Evolutionary conservation across 2,113 vertebrate genomes (phyloP).

Genomic region (Rhabdornis inornatus): DNA sequence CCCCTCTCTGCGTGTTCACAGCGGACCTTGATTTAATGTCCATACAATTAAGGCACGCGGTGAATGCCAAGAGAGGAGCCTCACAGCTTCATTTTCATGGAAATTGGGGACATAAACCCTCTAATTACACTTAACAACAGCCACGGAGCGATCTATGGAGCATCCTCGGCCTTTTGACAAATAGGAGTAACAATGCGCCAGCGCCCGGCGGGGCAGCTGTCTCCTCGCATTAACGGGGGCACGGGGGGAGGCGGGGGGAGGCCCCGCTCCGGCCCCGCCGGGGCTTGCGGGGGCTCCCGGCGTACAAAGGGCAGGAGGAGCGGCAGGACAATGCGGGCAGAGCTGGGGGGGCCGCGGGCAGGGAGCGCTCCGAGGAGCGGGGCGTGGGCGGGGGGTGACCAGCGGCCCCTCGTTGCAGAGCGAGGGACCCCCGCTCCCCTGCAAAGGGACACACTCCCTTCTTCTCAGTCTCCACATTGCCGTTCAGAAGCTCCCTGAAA

Average conservation of each 20-base stretch:
- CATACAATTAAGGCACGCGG: slow-evolving; percentile 99
- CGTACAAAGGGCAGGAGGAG: slow-evolving; percentile 62
- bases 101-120: slow-evolving; percentile 72
- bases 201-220: slow-evolving; percentile 56
- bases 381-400: background rate
- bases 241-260: slow-evolving; percentile 10
- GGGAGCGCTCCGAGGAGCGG: background rate
- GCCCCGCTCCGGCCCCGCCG: slow-evolving; percentile 54
- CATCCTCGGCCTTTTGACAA: slow-evolving; percentile 59
- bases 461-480: background rate
- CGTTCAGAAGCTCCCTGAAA: background rate
- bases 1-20: slow-evolving; percentile 98
- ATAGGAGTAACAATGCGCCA: slow-evolving; percentile 66
- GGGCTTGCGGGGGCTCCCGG: slow-evolving; percentile 44
- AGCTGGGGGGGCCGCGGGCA: background rate
- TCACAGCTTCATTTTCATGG: slow-evolving; percentile 78
- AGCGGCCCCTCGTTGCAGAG: background rate
- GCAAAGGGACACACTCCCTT: background rate
- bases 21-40: slow-evolving; percentile 99
- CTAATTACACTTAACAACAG: slow-evolving; percentile 68
- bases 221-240: background rate
- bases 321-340: slow-evolving; percentile 39
- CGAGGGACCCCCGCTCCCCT: background rate
- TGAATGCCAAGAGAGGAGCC: slow-evolving; percentile 96
- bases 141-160: slow-evolving; percentile 29